Base-by-base conservation (phyloP, 2,113 vertebrate species). In the Etheostoma cragini region DNA sequence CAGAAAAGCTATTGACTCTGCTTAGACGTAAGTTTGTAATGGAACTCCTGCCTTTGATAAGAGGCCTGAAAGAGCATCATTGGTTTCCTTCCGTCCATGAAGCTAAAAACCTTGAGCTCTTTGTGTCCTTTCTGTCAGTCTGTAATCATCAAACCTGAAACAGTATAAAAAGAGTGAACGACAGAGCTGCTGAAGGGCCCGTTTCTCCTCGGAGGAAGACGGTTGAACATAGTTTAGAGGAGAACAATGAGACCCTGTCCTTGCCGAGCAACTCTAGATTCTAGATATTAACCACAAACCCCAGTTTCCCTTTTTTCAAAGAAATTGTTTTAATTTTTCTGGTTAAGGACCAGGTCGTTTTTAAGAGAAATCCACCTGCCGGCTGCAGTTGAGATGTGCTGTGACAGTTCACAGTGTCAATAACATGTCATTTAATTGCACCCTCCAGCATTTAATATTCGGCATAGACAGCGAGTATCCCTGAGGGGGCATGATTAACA, bases 111-210 rank as follows among this genome's bases (percentile, higher is more conserved):
- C 62, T 72, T 0, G 0, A 79, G 71, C 74, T 76, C 61, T 80
- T 69, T 78, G 66, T 84, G 65, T 82, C 61, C 57, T 62, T 64
- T 54, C 67, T 77, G 63, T 82, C 83, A 72, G 73, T 72, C 66
- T 64, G 61, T 79, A 75, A 87, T 78, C 85, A 87, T 81, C 47
- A 38, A 73, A 88, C 69, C 74, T 82, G 72, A 81, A 90, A 72
- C 70, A 8, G 54, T 53, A 30, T 49, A n/a, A 75, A n/a, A 45
- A 66, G 24, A 61, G 53, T 61, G 24, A 64, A 76, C 6, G 8
- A 14, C n/a, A 52, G 45, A 33, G 63, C 58, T 61, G 22, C 64
- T 65, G 57, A 77, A 26, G 73, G 65, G 58, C 30, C 64, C 0
- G n/a, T 50, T 64, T 80, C 76, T 56, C 72, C 57, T 68, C 24